Conservation (phyloP, 2,113 vertebrate species). For the Centropus bengalensis region DNA sequence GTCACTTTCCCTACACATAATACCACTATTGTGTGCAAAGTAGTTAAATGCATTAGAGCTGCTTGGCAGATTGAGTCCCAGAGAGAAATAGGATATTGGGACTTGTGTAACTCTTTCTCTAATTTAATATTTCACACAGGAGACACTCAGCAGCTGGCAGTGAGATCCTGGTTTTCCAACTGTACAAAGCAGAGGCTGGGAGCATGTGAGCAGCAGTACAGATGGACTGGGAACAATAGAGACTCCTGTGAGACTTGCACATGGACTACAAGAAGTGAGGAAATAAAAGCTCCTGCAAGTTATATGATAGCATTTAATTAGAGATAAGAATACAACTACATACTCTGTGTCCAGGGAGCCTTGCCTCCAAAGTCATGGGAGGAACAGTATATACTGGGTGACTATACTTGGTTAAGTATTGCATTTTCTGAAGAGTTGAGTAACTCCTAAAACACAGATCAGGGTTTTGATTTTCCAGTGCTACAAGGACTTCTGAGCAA, state of each 20-base stretch:
- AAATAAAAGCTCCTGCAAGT: neutral
- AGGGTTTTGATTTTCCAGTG: neutral
- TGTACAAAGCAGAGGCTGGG: accelerated
- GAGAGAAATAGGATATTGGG: too few species aligned
- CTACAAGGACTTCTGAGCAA: neutral
- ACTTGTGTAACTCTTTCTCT: neutral
- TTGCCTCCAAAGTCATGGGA: neutral
- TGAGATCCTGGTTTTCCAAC: neutral
- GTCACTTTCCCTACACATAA: neutral
- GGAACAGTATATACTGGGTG: accelerated
- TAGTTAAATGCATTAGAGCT: neutral
- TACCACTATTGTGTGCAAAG: neutral
- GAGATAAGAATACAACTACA: neutral
- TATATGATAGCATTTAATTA: neutral
- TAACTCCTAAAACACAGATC: neutral
- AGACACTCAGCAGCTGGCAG: neutral
- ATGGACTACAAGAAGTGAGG: neutral
- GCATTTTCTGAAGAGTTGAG: neutral
- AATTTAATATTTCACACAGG: neutral
- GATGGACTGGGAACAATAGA: neutral
- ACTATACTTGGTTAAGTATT: neutral
- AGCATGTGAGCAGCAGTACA: accelerated
- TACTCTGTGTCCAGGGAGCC: neutral
- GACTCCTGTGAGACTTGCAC: neutral
- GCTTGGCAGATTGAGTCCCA: neutral